A percentile compares a stretch with the other conserved stretches of the same genome.
phyloP scores from a whole-genome alignment of 2,113 vertebrate genomes.

The Hyla sarda region DNA sequence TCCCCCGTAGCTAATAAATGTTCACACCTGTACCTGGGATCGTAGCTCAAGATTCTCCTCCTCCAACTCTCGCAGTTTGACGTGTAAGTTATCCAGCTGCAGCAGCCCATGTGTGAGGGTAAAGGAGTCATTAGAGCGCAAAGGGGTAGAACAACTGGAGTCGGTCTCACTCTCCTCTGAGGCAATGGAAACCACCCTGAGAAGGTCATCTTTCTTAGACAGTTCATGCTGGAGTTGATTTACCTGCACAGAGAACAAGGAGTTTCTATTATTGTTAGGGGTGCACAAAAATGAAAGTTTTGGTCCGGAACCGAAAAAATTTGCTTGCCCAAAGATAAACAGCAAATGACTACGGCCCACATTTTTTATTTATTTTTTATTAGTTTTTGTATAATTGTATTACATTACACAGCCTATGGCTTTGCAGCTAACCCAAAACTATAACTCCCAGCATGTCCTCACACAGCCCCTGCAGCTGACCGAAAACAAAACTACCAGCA shows the following conservation, averaged over 20 bases:
- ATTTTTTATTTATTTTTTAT: too few relatives aligned
- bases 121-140: constrained; percentile 76
- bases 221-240: constrained; percentile 96
- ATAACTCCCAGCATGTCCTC: too few relatives aligned
- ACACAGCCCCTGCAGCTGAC: too few relatives aligned
- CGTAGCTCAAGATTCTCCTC: constrained; percentile 91
- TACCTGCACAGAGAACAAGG: constrained; percentile 73
- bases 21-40: constrained; percentile 78
- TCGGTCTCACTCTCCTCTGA: constrained; percentile 95
- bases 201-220: constrained; percentile 91
- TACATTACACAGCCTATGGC: too few relatives aligned
- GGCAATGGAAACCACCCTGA: constrained; percentile 89
- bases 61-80: constrained; percentile 92
- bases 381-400: too few relatives aligned
- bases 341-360: too few relatives aligned
- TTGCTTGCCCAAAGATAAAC: too few relatives aligned
- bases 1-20: not conserved
- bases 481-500: too few relatives aligned
- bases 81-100: constrained; percentile 89
- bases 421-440: too few relatives aligned
- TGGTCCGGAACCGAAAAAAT: too few relatives aligned
- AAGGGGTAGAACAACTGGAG: constrained; percentile 88
- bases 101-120: constrained; percentile 73
- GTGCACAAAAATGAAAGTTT: too few relatives aligned
- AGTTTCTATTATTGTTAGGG: too few relatives aligned